Base-by-base conservation (phyloP, 2,797 vertebrate genomes). In the Pangasius larnaudii region DNA sequence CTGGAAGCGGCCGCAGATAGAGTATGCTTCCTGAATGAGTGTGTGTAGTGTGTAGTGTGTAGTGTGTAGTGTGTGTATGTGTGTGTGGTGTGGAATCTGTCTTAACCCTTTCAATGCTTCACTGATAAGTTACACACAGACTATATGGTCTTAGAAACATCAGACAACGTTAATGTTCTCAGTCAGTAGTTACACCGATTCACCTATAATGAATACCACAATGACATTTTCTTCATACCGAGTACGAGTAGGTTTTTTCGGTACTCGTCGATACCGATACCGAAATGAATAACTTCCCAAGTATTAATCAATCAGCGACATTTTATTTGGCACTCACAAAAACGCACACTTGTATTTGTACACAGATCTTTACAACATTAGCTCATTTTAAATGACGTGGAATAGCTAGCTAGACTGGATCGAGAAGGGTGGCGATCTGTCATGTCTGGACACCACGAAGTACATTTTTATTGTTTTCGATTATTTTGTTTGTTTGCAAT, bases 1-100 rank as follows among this genome's bases (percentile, higher is more conserved):
- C 49, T 86, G 67, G 51, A 86, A 88, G n/a, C 78, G 77, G 42
- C 61, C 30, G 49, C 83, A 88, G 80, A 71, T 49, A 63, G 71
- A 67, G 59, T 51, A 56, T 0, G 74, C 58, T 78, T 75, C 84
- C 84, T 74, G 33, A 86, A 39, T 78, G 51, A 56, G 22, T 39
- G 16, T 72, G 30, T 58, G 33, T 72, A 51, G 63, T 65, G 65
- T 56, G 46, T 33, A 24, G 6, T 46, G 80, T 42, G 33, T 1
- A 36, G 33, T 36, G 56, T 24, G 36, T 36, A 42, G 58, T 36
- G 39, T 82, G 77, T 51, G 49, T 78, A 27, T 49, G 80, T 42
- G 56, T 27, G 36, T 36, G 59, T 39, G 42, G 78, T 80, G 79
- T 51, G 39, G 13, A 49, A 63, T 46, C 59, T n/a, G 39, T 82